Conservation (phyloP, 2,797 vertebrate genomes). For the Chaetodon trifasciatus region DNA sequence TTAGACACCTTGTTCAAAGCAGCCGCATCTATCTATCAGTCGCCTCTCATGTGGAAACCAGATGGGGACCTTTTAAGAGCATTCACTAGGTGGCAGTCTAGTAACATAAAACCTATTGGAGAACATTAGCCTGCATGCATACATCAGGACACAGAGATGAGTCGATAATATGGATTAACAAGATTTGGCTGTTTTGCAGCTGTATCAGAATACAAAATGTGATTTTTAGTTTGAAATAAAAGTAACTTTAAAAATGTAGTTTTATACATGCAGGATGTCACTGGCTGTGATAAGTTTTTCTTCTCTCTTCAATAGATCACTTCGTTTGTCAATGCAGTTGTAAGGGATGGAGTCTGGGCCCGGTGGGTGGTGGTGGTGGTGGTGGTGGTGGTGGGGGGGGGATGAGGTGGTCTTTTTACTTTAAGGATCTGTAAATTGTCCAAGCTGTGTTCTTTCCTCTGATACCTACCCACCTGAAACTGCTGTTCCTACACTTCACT, state of each 20-base stretch:
- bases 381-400: slow-evolving; percentile 2
- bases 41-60: slow-evolving; percentile 46
- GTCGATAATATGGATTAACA: slow-evolving; percentile 73
- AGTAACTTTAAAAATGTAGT: slow-evolving; percentile 10
- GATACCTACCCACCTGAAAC: slow-evolving; percentile 78
- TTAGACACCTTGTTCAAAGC: slow-evolving; percentile 63
- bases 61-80: slow-evolving; percentile 31
- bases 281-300: slow-evolving; percentile 27
- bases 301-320: slow-evolving; percentile 31
- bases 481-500: slow-evolving; percentile 78
- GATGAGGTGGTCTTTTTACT: slow-evolving; percentile 50
- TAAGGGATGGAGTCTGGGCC: slow-evolving; percentile 40
- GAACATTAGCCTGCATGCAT: slow-evolving; percentile 57
- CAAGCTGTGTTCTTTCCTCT: slow-evolving; percentile 72
- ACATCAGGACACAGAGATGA: slow-evolving; percentile 68
- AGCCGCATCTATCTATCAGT: slow-evolving; percentile 61
- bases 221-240: slow-evolving; percentile 36
- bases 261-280: slow-evolving; percentile 3
- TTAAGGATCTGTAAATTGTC: slow-evolving; percentile 78
- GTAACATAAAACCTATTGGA: slow-evolving; percentile 78
- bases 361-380: slow-evolving; percentile 13
- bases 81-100: slow-evolving; percentile 89
- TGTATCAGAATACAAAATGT: slow-evolving; percentile 63
- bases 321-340: slow-evolving; percentile 41
- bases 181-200: slow-evolving; percentile 64